These are phyloP conservation scores for Argyresthia goedartella DNA, from an alignment of 2,888 invertebrate genomes.

Conservation along the genomic window DNA sequence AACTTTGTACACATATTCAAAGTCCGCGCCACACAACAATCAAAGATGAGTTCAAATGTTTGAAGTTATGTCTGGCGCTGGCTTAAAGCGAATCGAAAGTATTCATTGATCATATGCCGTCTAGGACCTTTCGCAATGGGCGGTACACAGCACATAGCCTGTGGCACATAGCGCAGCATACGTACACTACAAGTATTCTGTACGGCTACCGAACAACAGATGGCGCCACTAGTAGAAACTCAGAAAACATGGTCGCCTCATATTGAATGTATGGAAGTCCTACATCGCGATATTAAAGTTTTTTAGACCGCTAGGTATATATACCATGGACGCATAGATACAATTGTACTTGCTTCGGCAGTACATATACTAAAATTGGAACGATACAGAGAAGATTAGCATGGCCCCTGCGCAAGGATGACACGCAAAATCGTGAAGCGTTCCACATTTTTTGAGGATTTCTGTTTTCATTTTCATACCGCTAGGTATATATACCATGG, in stretches of 20 bases:
- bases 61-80: no score
- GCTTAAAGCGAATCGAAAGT: no score
- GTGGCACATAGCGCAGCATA: not conserved
- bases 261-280: not conserved
- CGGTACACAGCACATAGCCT: not conserved
- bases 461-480: no score
- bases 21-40: no score
- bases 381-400: slow-evolving; percentile 52
- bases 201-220: not conserved
- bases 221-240: not conserved
- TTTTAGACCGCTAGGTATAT: slow-evolving; percentile 6
- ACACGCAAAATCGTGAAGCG: slow-evolving; percentile 53
- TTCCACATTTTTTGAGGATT: slow-evolving; percentile 50
- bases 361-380: slow-evolving; percentile 52
- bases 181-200: not conserved
- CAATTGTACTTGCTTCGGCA: slow-evolving; percentile 42
- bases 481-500: no score
- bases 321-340: rapidly evolving
- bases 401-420: slow-evolving; percentile 55
- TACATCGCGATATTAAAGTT: slow-evolving; percentile 16
- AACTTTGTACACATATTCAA: no score
- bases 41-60: no score
- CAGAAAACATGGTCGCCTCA: not conserved
- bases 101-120: no score
- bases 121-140: not conserved